Conservation (phyloP, 2,888 invertebrate species). For the Cheilosia grossa region DNA sequence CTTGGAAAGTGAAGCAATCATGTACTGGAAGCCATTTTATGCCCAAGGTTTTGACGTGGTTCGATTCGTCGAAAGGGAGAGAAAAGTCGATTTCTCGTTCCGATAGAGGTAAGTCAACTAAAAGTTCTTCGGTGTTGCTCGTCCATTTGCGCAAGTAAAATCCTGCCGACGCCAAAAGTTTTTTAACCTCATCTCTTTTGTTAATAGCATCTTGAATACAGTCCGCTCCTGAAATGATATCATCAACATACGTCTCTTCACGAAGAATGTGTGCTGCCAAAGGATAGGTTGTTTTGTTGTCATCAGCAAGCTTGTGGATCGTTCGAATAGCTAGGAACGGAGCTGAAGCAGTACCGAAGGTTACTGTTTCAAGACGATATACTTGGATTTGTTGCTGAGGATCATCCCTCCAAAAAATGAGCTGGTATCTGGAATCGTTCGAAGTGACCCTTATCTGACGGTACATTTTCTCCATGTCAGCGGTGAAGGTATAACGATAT, state of each 20-base stretch:
- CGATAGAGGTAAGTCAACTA: background rate
- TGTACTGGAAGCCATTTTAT: background rate
- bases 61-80: background rate
- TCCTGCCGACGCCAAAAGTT: background rate
- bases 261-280: no score
- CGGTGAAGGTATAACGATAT: slow-evolving; percentile 11
- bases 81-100: background rate
- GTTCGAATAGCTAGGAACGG: no score
- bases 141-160: slow-evolving; percentile 1
- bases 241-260: no score
- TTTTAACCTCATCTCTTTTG: no score
- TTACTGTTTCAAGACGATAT: no score
- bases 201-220: no score
- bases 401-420: background rate
- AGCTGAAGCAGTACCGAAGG: no score
- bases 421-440: background rate
- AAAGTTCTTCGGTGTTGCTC: background rate
- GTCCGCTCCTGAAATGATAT: no score
- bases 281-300: no score
- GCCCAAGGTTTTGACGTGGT: background rate
- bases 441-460: background rate
- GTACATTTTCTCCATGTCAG: slow-evolving; percentile 22
- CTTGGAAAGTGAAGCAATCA: background rate
- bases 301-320: no score
- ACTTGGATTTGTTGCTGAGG: background rate